Evolutionary conservation across 2,113 vertebrate genomes (phyloP), one percentile per base, ranked within the genome.

Genomic region (Coptodon rendalli): DNA sequence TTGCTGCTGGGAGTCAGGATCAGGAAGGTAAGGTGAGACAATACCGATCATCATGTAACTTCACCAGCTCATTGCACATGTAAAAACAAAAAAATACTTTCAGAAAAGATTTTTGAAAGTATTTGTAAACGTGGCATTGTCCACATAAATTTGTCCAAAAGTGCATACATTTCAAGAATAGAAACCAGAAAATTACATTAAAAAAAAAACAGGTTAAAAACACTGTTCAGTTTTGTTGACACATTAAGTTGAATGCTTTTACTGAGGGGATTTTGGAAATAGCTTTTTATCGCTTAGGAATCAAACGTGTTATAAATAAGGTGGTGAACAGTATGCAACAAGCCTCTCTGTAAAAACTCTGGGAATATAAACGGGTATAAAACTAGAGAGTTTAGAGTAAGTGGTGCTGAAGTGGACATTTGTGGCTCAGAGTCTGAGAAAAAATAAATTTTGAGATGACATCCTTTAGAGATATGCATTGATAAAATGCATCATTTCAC

Each of bases 371-470:
- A 73, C 16, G 9, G 71, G 24, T 19, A 76, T 50, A 12, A 76
- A 19, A 76, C 68, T 76, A 6, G 22, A 48, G 5, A 19, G 22
- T 27, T 43, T 73, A 45, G 66, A 45, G 5, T 73, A 45, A 73
- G 40, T 48, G 9, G 22, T 29, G 68, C 68, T 76, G 40, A 76
- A 48, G 68, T 29, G 68, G 40, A 29, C 14, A 45, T 48, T 76
- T 76, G 22, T 45, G 68, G 40, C 40, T 48, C 40, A 29, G 68
- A 76, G 9, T 48, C 14, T 76, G 68, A 76, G 40, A 76, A 76
- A 76, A 76, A 29, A 48, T 29, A 1, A 1, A 48, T 48, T 76
- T 76, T 48, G 24, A 48, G 22, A 29, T 29, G 34, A 73, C 40
- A 73, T 45, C 22, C 14, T 27, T 48, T 7, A 29, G 24, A 48